Evolutionary conservation across 2,797 vertebrate genomes (phyloP), one percentile per base, ranked within the genome.

Genomic region (Muscicapa striata): DNA sequence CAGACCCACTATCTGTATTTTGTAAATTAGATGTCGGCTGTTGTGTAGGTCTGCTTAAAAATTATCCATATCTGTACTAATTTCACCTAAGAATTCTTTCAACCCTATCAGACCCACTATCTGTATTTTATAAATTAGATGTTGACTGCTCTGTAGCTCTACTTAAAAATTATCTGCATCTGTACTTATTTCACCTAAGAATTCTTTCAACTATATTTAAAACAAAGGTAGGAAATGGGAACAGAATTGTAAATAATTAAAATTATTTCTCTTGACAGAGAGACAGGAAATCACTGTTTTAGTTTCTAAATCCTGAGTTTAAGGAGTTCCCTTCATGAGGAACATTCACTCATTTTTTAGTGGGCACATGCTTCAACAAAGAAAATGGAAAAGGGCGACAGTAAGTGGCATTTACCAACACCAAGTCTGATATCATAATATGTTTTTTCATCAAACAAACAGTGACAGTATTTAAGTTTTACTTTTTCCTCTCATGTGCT

Each of bases 161-260:
- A 45, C 45, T 90, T 68, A 77, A 78, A 92, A 84, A 78, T 52
- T 48, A 75, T 79, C 49, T 22, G 3, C 27, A 87, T 80, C 24
- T 79, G 41, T 19, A 72, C 46, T 94, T 95, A 67, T 80, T 82
- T 88, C 88, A 93, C 83, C 80, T 78, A 77, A 76, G 89, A 94
- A 80, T 89, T 81, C 62, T 89, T 91, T 84, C 2, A 15, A 92
- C 24, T 46, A 24, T 72, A 84, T 91, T 89, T 84, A 51, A 96
- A 96, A 95, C 89, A 97, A 97, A 97, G 70, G 49, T 96, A 94
- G 92, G 83, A 97, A 95, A 83, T 91, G 58, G 40, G 73, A 95
- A 76, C 62, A 90, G 94, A 97, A 94, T 12, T 89, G 83, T 93
- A 96, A 96, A 95, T 94, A 97, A 96, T 89, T 87, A 81, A 93